phyloP scores from a whole-genome alignment of 2,888 invertebrate species.

The Clitarchus hookeri region DNA sequence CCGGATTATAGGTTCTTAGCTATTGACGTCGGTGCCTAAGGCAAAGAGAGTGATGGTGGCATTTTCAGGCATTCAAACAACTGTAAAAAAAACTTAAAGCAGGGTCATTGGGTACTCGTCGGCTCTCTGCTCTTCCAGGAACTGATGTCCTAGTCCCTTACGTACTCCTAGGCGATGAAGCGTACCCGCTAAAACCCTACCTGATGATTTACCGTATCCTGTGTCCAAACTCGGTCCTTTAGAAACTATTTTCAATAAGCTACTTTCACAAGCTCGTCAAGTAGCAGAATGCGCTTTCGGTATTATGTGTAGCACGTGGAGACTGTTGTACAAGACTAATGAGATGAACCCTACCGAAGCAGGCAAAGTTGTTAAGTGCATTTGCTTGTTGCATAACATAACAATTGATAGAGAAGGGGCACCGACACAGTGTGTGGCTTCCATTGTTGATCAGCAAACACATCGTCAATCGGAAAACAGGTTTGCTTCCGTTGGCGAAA shows the following conservation, averaged over 20 bases:
- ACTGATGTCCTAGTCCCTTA: neutral
- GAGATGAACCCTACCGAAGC: neutral
- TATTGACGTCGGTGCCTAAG: slow-evolving; percentile 32
- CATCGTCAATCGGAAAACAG: neutral
- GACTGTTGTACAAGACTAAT: neutral
- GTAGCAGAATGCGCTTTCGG: neutral
- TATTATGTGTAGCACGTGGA: neutral
- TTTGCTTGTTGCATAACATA: slow-evolving; percentile 15
- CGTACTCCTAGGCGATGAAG: neutral
- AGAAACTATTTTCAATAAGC: neutral
- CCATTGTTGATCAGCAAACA: neutral
- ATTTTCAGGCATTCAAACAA: slow-evolving; percentile 5
- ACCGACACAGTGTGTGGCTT: too few species aligned
- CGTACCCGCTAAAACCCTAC: neutral
- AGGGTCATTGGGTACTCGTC: neutral
- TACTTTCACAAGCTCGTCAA: neutral
- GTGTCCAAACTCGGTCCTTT: neutral
- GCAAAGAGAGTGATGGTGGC: slow-evolving; percentile 31
- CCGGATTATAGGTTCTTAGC: slow-evolving; percentile 27
- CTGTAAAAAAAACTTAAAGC: neutral
- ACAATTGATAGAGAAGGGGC: slow-evolving; percentile 7
- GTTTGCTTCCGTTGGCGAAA: neutral
- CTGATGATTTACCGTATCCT: neutral
- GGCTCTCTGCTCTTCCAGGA: neutral
- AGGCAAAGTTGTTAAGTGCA: neutral